A percentile compares a stretch with the other conserved stretches of the same genome.
These are phyloP conservation scores for Zoroaster sp. DNA, from an alignment of 53 echinoderm and acorn worm species.

Conservation along the genomic window DNA sequence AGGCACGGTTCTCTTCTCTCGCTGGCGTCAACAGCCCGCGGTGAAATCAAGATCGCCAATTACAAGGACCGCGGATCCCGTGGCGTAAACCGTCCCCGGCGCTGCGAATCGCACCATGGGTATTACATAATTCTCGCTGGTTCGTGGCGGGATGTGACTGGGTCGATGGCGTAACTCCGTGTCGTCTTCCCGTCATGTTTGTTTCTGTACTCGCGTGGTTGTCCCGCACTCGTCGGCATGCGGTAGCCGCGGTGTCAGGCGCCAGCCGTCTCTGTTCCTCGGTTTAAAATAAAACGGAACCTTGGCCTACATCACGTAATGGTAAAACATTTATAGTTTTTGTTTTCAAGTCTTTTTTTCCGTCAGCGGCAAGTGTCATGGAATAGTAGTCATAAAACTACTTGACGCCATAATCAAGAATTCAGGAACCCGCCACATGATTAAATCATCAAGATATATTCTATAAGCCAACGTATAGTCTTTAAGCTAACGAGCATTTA, in stretches of 20 bases:
- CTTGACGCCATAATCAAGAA: too few species aligned
- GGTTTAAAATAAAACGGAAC: background rate
- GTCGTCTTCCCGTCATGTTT: background rate
- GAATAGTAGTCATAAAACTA: too few species aligned
- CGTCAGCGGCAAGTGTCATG: background rate
- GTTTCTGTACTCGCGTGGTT: conserved; percentile 5
- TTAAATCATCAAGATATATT: too few species aligned
- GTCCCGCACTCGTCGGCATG: conserved; percentile 14
- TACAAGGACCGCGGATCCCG: conserved; percentile 31
- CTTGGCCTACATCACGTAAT: conserved; percentile 45
- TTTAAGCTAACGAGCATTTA: too few species aligned
- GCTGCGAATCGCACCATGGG: conserved; percentile 41
- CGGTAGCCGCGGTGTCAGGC: conserved; percentile 28
- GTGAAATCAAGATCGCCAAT: conserved; percentile 50
- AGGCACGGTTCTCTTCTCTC: background rate
- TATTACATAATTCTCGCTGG: conserved; percentile 45
- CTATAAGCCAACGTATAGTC: too few species aligned
- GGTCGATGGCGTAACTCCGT: background rate
- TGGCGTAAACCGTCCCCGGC: conserved; percentile 22
- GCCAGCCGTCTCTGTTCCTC: conserved; percentile 24
- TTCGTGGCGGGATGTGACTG: conserved; percentile 14
- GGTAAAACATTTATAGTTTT: background rate
- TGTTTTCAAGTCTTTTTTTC: background rate
- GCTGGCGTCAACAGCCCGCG: conserved; percentile 47
- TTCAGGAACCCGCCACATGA: too few species aligned